Evolutionary conservation across 2,797 vertebrate genomes (phyloP), one percentile per base, ranked within the genome.

Genomic region (Galaxias olidus): DNA sequence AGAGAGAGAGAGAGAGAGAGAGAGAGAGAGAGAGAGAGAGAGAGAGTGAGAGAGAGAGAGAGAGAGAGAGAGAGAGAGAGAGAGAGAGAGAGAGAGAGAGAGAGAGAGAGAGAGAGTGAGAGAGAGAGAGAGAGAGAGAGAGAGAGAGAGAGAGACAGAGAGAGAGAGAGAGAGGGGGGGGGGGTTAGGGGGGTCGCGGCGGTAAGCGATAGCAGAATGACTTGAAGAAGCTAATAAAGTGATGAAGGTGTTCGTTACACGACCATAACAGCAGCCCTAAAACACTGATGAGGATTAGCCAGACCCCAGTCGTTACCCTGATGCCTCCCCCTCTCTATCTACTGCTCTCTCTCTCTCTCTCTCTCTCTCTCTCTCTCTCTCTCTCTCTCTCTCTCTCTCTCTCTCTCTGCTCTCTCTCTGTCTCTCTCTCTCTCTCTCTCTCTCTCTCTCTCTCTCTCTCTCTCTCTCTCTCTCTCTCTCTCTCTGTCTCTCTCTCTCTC

Each of bases 211-310:
- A 88, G 87, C 88, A 69, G 61, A 92, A 92, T 86, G 89, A 91
- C 89, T 93, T 88, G 87, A 90, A 91, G 86, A 88, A 88, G 82
- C 90, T 90, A 90, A 92, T 92, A 90, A 91, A 90, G 90, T 91
- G 85, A 93, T 93, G 86, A 91, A 86, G 88, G 75, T 89, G 86
- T 92, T 88, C 78, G 87, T 93, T 91, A 93, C 90, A 92, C 87
- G 89, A 83, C 77, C 81, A 90, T 93, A 91, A 92, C 86, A 90
- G 88, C 88, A 81, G 80, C 88, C 87, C 89, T 91, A 90, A 92
- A 91, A 93, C 88, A 90, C 89, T 87, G 88, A 89, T 86, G 89
- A 91, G 86, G 91, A 90, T 92, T 91, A 91, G 70, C 30, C 2
- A 62, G 76, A 74, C 74, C 82, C 82, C 85, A 84, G 86, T 92